Base-by-base conservation (phyloP, 2,797 vertebrate species). In the Tapirus indicus region DNA sequence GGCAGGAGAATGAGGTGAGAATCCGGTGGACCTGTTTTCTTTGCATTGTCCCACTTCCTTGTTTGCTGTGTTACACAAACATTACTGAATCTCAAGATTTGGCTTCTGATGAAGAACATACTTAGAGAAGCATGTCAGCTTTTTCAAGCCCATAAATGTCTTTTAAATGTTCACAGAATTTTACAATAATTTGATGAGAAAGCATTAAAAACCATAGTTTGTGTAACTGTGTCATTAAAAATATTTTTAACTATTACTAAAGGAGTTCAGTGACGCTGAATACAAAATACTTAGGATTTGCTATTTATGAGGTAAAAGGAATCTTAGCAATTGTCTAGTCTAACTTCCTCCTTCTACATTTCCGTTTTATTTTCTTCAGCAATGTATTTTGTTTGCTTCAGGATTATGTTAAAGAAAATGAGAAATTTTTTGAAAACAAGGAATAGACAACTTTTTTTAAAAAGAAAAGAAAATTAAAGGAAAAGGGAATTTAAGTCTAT, bases 11-110 rank as follows among this genome's bases (percentile, higher is more conserved):
- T 35, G 14, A 95, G 52, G 12, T 35, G 41, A 23, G 38, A 54
- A 38, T 82, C 66, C 12, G 44, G n/a, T 56, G 89, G 64, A 68
- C 52, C 41, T 72, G 17, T 92, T 97, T 94, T 87, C 72, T 95
- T 72, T 82, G 41, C 38, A 41, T 74, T 94, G 66, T 91, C 27
- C 27, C 17, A 93, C 78, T 97, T 97, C 97, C 96, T 94, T 96
- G 44, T 97, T 91, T 93, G 41, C 86, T 66, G 3, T 84, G 80
- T 92, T 95, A 23, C 69, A 88, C 54, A 94, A 97, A 86, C 38
- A 23, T 54, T 79, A 96, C 80, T 91, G 38, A 95, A 95, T 97
- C 88, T 79, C 82, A 97, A 89, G 87, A 95, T 88, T 87, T 92
- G 80, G 87, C 68, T 82, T 93, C 62, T 79, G 84, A 68, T 90